Conservation (phyloP, 2,113 vertebrate genomes). For the Girardinichthys multiradiatus region DNA sequence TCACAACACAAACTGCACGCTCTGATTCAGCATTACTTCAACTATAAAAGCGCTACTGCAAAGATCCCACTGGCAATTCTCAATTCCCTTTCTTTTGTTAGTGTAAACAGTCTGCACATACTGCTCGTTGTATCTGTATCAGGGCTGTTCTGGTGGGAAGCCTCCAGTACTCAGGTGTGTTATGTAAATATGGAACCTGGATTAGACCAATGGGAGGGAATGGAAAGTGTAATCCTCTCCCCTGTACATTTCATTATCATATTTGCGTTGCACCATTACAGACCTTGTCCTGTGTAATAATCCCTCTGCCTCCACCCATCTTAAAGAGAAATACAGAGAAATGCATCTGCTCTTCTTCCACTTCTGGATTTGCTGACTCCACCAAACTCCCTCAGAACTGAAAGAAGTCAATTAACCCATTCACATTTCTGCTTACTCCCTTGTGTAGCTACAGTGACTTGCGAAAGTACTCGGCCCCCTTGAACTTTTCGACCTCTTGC, state of each 20-base stretch:
- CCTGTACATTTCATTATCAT: constrained; percentile 69
- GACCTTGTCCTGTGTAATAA: constrained; percentile 57
- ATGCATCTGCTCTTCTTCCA: constrained; percentile 38
- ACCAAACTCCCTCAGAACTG: constrained; percentile 41
- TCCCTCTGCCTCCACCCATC: constrained; percentile 51
- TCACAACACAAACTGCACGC: constrained; percentile 26
- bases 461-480: too few species aligned
- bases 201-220: constrained; percentile 68
- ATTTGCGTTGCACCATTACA: constrained; percentile 48
- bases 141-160: constrained; percentile 41
- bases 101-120: constrained; percentile 50
- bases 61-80: constrained; percentile 49
- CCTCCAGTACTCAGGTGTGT: constrained; percentile 39
- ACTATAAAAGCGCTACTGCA: constrained; percentile 29
- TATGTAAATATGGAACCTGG: constrained; percentile 63
- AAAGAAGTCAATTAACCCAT: constrained; percentile 71
- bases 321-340: constrained; percentile 21
- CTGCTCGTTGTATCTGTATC: constrained; percentile 55
- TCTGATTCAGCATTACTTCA: constrained; percentile 62
- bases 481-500: too few species aligned
- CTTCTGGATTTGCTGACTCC: constrained; percentile 65
- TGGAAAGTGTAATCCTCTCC: constrained; percentile 69
- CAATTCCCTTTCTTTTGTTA: constrained; percentile 35
- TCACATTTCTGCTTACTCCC: constrained; percentile 17
- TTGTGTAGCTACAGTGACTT: too few species aligned